Evolutionary conservation across 2,113 vertebrate genomes (phyloP).

Genomic region (Pedionomus torquatus): DNA sequence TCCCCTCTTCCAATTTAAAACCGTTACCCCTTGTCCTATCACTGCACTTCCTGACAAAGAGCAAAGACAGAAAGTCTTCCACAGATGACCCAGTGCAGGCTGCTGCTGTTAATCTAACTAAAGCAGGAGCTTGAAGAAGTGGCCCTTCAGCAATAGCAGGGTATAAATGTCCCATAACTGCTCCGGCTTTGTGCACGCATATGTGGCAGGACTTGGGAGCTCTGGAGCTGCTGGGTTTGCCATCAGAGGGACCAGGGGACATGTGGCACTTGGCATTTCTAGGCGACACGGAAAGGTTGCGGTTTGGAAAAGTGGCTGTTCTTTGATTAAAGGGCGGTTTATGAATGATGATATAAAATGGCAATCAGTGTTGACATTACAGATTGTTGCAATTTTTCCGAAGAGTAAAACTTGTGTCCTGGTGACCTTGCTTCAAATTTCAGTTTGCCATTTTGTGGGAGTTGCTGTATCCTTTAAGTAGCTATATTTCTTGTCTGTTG

Average conservation of each 20-base stretch:
- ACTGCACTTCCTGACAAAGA: no score
- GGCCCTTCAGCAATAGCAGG: neutral
- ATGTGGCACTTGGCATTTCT: neutral
- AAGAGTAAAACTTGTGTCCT: neutral
- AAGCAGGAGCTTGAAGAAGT: neutral
- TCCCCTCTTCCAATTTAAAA: no score
- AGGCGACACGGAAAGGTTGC: rapidly evolving
- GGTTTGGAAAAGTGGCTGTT: neutral
- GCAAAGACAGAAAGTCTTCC: no score
- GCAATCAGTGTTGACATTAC: neutral
- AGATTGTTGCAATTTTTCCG: neutral
- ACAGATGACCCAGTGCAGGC: neutral
- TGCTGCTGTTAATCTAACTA: neutral
- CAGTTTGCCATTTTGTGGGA: neutral
- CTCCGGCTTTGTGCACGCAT: neutral
- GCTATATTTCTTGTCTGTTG: neutral
- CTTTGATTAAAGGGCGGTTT: neutral
- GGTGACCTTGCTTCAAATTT: neutral
- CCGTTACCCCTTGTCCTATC: no score
- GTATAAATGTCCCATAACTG: neutral
- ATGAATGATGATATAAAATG: neutral
- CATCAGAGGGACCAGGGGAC: neutral
- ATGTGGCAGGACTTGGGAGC: neutral
- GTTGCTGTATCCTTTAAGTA: neutral
- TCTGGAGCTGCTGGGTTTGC: neutral